Evolutionary conservation across 2,797 vertebrate species (phyloP), one percentile per base, ranked within the genome.

Genomic region (Chelmon rostratus): DNA sequence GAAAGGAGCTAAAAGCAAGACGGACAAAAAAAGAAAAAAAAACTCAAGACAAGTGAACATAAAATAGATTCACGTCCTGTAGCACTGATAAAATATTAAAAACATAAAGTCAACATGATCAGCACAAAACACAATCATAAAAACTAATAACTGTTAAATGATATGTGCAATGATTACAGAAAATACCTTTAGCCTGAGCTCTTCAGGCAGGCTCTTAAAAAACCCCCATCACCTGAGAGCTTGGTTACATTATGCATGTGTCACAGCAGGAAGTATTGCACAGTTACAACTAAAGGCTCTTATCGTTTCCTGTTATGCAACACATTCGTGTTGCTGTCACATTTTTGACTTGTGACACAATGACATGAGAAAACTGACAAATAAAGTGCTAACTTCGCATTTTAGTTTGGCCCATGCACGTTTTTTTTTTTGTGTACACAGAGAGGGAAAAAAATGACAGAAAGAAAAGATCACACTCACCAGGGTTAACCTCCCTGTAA

Each of bases 401-500:
- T 64, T n/a, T 6, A 7, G 3, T 61, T 52, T 33, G 67, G 19
- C 44, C 11, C 10, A 2, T 49, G 9, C 28, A 21, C 3, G 28
- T 65, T 19, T 38, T 62, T 38, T 38, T 10, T 66, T 33, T 23
- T 47, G 18, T 50, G 3, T 10, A 70, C 18, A 37, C 1, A 47
- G 21, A 33, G 5, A 56, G 3, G 21, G 35, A 21, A 40, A n/a
- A n/a, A n/a, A n/a, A n/a, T n/a, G n/a, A n/a, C n/a, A n/a, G n/a
- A n/a, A 8, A 10, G 9, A 33, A 15, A 65, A 8, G 37, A 4
- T 31, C 2, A 81, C 40, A 62, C 91, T 85, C 75, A 99, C 98
- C 97, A 93, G 98, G 98, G 92, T 99, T 99, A n/a, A 99, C 96
- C 86, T 99, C 98, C 68, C 97, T 91, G 59, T 99, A 99, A 88